Evolutionary conservation across 2,797 vertebrate species (phyloP), one percentile per base, ranked within the genome.

Genomic region (Pogonophryne albipinna): DNA sequence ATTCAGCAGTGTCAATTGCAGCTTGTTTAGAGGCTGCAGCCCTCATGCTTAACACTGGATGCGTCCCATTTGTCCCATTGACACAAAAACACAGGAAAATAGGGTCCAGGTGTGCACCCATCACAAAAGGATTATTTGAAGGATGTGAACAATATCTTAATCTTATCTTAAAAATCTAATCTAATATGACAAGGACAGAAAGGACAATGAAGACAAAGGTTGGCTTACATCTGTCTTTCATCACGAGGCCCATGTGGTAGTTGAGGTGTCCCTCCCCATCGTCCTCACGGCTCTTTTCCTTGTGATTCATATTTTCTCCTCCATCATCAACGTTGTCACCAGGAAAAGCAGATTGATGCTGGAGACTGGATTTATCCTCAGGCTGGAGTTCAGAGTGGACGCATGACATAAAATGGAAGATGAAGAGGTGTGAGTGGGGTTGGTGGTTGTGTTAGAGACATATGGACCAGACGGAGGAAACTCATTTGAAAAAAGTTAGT

Each of bases 211-310:
- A 95, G 65, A 84, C 62, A 76, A 90, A 87, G 59, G 68, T 74
- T 65, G 72, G 60, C 89, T 91, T 96, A 98, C 96, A 97, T 97
- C 96, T 96, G 91, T 93, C 93, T 94, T 94, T 97, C 93, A 97
- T 93, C 92, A 97, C 80, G 60, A 98, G 95, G 95, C 98, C 97
- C 85, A 90, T 93, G 92, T 97, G 95, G 95, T 95, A 97, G 91
- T 95, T 86, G 96, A 98, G 95, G 93, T 97, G 95, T 90, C 96
- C 97, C 92, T 97, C 96, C 88, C 97, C 96, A 90, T 97, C 96
- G 84, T 83, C 94, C 91, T 96, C 95, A 86, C 94, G 85, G 94
- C 94, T 96, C 92, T 93, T 93, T 85, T 85, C 95, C 90, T 86
- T 58, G 65, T 83, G 94, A 91, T 91, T 94, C 91, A 85, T 93